These are phyloP conservation scores for Siniperca undulata DNA, from an alignment of 2,797 vertebrate species.

Conservation along the genomic window DNA sequence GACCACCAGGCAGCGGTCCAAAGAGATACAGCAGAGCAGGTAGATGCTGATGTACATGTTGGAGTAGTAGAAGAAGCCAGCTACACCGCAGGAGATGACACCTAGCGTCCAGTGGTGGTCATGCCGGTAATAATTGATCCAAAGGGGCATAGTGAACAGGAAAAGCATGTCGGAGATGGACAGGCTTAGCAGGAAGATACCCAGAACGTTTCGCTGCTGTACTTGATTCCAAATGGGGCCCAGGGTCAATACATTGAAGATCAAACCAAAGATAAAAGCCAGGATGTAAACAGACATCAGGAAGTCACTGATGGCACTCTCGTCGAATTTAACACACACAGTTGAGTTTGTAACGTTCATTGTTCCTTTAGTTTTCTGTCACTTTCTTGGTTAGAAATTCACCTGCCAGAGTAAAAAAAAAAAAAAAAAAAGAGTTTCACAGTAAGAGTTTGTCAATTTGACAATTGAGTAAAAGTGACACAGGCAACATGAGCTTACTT, in stretches of 20 bases:
- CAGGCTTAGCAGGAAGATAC: constrained; percentile 85
- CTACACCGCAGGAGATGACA: constrained; percentile 68
- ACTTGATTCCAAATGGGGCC: constrained; percentile 84
- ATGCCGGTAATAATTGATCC: constrained; percentile 84
- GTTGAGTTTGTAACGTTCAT: constrained; percentile 43
- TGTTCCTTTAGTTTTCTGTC: constrained; percentile 5
- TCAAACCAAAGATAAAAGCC: constrained; percentile 81
- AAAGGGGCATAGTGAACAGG: constrained; percentile 86
- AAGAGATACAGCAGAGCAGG: constrained; percentile 88
- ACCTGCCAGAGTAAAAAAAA: constrained; percentile 50
- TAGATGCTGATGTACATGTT: constrained; percentile 89
- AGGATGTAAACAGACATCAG: constrained; percentile 84
- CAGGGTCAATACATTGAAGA: constrained; percentile 83
- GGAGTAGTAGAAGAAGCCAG: constrained; percentile 88
- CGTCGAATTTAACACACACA: constrained; percentile 64
- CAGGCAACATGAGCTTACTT: background rate
- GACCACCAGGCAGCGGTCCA: constrained; percentile 86
- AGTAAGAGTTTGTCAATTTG: background rate
- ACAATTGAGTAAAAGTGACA: background rate
- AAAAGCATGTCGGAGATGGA: constrained; percentile 86
- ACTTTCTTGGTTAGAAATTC: constrained; percentile 28
- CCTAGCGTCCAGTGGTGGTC: constrained; percentile 82
- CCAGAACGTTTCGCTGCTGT: constrained; percentile 80
- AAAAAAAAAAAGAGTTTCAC: background rate
- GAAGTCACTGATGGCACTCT: constrained; percentile 65